These are phyloP conservation scores for Isotomurus palustris DNA, from an alignment of 2,888 invertebrate species.

Conservation along the genomic window DNA sequence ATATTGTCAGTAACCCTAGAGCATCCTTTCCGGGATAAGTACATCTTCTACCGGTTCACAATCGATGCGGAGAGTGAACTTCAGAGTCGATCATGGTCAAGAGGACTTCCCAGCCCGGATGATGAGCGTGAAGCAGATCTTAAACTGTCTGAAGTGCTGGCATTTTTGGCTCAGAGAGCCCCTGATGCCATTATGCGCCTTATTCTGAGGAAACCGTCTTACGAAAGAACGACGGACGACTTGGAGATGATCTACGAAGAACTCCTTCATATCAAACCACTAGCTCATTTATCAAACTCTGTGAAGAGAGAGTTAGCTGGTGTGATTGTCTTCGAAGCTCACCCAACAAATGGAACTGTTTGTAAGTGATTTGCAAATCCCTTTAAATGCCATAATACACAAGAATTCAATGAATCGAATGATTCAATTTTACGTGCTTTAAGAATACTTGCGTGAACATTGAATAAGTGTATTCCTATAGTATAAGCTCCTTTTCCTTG, in stretches of 20 bases:
- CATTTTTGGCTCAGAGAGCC: slow-evolving; percentile 61
- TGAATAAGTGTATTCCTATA: too few relatives aligned
- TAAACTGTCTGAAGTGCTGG: slow-evolving; percentile 63
- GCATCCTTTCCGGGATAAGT: slow-evolving; percentile 76
- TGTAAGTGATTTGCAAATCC: too few relatives aligned
- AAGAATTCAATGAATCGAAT: too few relatives aligned
- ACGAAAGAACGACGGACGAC: slow-evolving; percentile 72
- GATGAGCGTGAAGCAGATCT: slow-evolving; percentile 59
- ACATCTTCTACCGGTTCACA: slow-evolving; percentile 74
- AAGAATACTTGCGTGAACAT: too few relatives aligned
- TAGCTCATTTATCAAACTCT: slow-evolving; percentile 58
- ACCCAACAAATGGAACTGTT: slow-evolving; percentile 69
- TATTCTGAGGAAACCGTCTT: slow-evolving; percentile 73
- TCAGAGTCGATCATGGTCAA: slow-evolving; percentile 43
- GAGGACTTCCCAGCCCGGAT: slow-evolving; percentile 43
- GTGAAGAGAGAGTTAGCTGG: slow-evolving; percentile 74
- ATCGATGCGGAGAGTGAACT: slow-evolving; percentile 62
- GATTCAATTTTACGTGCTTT: too few relatives aligned
- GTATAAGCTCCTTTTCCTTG: too few relatives aligned
- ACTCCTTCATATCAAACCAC: slow-evolving; percentile 68
- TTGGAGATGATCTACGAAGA: slow-evolving; percentile 78
- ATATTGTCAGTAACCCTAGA: slow-evolving; percentile 63
- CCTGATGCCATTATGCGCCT: slow-evolving; percentile 74
- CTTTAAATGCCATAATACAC: too few relatives aligned
- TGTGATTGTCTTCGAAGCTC: slow-evolving; percentile 74